Percentiles rank a stretch among this genome's conserved stretches.
Evolutionary conservation across 2,797 vertebrate genomes (phyloP).

Genomic region (Zalophus californianus): DNA sequence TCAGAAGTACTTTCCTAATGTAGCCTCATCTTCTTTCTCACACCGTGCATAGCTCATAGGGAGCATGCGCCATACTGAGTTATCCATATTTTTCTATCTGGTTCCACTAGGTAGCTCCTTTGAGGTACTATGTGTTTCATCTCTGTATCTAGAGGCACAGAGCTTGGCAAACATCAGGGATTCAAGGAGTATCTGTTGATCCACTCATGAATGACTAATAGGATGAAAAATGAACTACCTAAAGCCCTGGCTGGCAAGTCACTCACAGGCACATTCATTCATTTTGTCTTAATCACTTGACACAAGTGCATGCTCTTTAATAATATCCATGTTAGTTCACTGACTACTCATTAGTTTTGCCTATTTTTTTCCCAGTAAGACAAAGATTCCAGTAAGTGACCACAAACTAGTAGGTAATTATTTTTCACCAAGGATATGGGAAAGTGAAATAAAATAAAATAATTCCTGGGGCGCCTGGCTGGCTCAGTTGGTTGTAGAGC

Average conservation of each 20-base stretch:
- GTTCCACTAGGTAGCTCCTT: not conserved
- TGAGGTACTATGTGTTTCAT: not conserved
- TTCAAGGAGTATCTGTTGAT: not conserved
- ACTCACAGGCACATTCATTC: not conserved
- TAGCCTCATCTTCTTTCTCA: not conserved
- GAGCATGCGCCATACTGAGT: not conserved
- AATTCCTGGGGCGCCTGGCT: not conserved
- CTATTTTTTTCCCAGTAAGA: not conserved
- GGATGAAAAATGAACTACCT: not conserved
- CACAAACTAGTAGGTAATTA: not conserved
- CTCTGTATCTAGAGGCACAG: not conserved
- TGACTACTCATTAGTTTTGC: not conserved
- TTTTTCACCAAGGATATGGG: not conserved
- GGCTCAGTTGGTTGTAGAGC: not conserved
- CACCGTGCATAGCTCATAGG: not conserved
- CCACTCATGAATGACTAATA: not conserved
- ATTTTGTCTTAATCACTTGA: not conserved
- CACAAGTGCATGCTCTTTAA: not conserved
- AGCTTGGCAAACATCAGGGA: not conserved
- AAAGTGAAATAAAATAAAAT: slow-evolving; percentile 37
- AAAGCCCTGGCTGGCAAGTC: not conserved
- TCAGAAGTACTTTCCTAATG: not conserved
- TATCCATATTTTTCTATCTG: not conserved
- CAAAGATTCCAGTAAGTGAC: not conserved
- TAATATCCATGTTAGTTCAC: not conserved